phyloP scores from a whole-genome alignment of 1,140 invertebrate species.

The Drosophila pseudoananassae region DNA sequence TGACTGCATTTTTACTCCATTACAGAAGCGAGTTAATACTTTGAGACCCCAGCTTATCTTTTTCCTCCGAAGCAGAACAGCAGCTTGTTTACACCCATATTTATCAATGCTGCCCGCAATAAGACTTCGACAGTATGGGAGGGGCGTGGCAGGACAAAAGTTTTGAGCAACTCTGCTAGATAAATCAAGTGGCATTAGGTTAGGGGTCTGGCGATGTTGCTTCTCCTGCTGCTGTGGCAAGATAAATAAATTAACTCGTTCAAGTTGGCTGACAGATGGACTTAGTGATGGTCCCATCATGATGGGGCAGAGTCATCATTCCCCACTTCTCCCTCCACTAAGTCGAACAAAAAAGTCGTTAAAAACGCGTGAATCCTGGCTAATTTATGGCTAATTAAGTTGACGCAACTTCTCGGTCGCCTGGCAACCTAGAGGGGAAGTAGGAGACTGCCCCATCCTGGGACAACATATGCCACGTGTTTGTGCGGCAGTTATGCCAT shows the following conservation, averaged over 20 bases:
- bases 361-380: conserved; percentile 57
- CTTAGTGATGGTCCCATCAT: conserved; percentile 34
- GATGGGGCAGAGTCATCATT: conserved; percentile 18
- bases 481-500: conserved; percentile 35
- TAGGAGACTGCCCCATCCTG: neutral
- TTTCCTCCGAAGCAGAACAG: conserved; percentile 6
- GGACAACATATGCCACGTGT: conserved; percentile 48
- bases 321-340: neutral
- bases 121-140: conserved; percentile 20
- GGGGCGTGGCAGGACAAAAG: conserved; percentile 2
- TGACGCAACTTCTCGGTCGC: conserved; percentile 39
- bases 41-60: conserved; percentile 20
- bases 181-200: conserved; percentile 54
- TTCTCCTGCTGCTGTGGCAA: conserved; percentile 14
- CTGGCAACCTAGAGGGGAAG: neutral
- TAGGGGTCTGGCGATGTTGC: neutral
- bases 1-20: conserved; percentile 36
- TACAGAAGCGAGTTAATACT: conserved; percentile 13
- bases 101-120: conserved; percentile 42
- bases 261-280: conserved; percentile 55
- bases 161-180: conserved; percentile 51
- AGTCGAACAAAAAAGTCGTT: conserved; percentile 59
- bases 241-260: conserved; percentile 65
- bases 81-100: conserved; percentile 47
- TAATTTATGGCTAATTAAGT: conserved; percentile 73